These are phyloP conservation scores for Acronicta aceris DNA, from an alignment of 2,888 invertebrate genomes.

Conservation along the genomic window DNA sequence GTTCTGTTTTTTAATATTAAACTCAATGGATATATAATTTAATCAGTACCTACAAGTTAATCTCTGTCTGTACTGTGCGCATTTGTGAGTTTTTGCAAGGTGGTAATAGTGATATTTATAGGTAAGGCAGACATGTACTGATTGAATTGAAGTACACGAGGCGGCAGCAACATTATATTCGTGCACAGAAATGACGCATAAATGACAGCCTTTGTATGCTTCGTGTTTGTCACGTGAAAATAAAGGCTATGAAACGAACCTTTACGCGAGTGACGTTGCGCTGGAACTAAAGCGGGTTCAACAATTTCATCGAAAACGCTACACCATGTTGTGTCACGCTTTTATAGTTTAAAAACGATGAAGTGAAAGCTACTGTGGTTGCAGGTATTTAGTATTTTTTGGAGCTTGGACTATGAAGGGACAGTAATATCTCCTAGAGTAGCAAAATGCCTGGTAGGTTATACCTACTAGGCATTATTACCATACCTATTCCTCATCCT, in stretches of 20 bases:
- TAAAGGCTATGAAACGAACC: constrained; percentile 26
- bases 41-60: too few relatives aligned
- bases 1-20: too few relatives aligned
- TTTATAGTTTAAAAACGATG: constrained; percentile 22
- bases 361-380: not conserved
- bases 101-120: too few relatives aligned
- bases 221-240: constrained; percentile 14
- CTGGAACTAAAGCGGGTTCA: constrained; percentile 2
- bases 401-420: not conserved
- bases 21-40: too few relatives aligned
- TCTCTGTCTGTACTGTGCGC: too few relatives aligned
- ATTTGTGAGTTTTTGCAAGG: too few relatives aligned
- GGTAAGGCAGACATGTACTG: too few relatives aligned
- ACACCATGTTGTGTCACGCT: constrained; percentile 7
- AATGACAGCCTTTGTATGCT: constrained; percentile 3
- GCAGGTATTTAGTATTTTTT: constrained; percentile 5
- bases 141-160: too few relatives aligned
- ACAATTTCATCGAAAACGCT: constrained; percentile 45
- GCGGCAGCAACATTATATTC: too few relatives aligned
- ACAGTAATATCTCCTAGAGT: not conserved
- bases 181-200: not conserved
- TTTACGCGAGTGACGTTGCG: constrained; percentile 28
- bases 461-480: too few relatives aligned
- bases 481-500: too few relatives aligned
- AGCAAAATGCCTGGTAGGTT: too few relatives aligned